Percentiles rank a stretch among this genome's conserved stretches.
phyloP scores from a whole-genome alignment of 35 echinoderm and acorn worm genomes.

The Chiridota heheva region DNA sequence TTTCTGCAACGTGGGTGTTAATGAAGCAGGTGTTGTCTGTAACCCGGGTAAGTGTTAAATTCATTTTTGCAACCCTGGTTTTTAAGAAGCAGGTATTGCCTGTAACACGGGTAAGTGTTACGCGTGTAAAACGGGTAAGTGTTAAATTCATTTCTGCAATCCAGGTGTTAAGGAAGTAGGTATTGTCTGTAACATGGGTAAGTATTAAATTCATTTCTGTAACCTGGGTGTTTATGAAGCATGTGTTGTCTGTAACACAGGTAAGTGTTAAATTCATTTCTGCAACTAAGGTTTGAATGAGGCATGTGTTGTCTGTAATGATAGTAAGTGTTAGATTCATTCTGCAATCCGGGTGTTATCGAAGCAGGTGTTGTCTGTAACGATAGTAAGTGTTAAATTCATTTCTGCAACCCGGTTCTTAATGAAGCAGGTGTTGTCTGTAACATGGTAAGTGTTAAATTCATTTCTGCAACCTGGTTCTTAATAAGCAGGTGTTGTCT shows the following conservation, averaged over 20 bases:
- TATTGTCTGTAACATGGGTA: slow-evolving; percentile 31
- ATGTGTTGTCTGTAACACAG: too few relatives aligned
- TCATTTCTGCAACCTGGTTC: background rate
- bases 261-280: too few relatives aligned
- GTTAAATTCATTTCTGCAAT: background rate
- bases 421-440: slow-evolving; percentile 14
- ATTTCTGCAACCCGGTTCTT: background rate
- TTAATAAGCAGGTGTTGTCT: too few relatives aligned
- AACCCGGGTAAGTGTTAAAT: background rate
- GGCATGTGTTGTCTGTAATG: slow-evolving; percentile 20
- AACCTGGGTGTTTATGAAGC: background rate
- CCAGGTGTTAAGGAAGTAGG: background rate
- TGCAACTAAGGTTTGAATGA: background rate
- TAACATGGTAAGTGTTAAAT: background rate
- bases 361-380: too few relatives aligned
- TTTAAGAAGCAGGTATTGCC: too few relatives aligned
- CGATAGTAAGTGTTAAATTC: background rate
- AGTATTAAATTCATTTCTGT: background rate
- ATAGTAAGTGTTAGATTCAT: background rate
- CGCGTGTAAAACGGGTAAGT: too few relatives aligned
- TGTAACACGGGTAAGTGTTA: too few relatives aligned
- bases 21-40: slow-evolving; percentile 12
- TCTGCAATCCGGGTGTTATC: background rate
- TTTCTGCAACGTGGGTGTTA: background rate
- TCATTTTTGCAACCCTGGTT: background rate